phyloP scores from a whole-genome alignment of 2,888 invertebrate genomes.

The Apamea anceps region DNA sequence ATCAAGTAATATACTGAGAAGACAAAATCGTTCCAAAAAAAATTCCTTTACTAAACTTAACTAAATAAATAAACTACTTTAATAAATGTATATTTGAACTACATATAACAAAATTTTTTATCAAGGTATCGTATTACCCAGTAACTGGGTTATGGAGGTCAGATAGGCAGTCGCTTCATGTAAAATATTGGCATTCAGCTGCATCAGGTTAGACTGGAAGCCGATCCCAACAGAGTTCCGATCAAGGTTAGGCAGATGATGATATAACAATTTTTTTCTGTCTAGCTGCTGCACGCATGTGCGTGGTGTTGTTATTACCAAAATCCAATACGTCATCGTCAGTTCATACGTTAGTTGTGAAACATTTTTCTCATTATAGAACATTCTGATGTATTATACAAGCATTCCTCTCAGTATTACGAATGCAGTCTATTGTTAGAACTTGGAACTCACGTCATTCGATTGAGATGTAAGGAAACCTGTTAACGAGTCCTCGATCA shows the following conservation, averaged over 20 bases:
- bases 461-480: constrained; percentile 62
- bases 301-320: background rate
- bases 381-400: constrained; percentile 20
- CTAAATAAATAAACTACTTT: too few relatives aligned
- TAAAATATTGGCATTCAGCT: too few relatives aligned
- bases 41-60: background rate
- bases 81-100: constrained; percentile 1
- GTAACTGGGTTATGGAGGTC: too few relatives aligned
- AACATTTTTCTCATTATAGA: constrained; percentile 26
- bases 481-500: constrained; percentile 48
- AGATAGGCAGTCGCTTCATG: too few relatives aligned
- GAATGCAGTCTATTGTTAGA: constrained; percentile 53
- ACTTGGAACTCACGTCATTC: constrained; percentile 45
- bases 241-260: too few relatives aligned
- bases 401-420: constrained; percentile 35
- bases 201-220: too few relatives aligned
- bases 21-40: background rate
- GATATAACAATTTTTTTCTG: background rate
- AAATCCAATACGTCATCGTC: constrained; percentile 13
- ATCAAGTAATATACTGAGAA: background rate
- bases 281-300: background rate
- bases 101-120: background rate
- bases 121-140: too few relatives aligned
- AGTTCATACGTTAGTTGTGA: constrained; percentile 3
- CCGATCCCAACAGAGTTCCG: too few relatives aligned